phyloP scores from a whole-genome alignment of 2,888 invertebrate genomes.

The Axea sp. region DNA sequence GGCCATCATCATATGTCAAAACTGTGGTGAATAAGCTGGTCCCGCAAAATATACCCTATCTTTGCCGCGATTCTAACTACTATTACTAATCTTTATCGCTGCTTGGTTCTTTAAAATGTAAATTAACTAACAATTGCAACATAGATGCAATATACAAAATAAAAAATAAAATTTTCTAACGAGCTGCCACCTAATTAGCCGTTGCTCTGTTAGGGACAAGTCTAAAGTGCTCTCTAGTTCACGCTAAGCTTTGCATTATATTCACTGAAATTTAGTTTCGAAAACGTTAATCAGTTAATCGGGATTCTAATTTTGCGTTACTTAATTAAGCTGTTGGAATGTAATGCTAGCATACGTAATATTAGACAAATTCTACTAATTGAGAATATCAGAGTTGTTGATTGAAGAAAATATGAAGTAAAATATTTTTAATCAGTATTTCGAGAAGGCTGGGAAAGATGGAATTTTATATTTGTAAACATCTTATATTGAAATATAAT shows the following conservation, averaged over 20 bases:
- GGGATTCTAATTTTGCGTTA: constrained; percentile 12
- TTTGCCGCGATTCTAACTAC: constrained; percentile 67
- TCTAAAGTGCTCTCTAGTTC: constrained; percentile 38
- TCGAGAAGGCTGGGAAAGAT: no score
- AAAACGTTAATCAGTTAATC: constrained; percentile 28
- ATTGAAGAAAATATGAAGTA: no score
- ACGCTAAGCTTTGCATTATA: constrained; percentile 1
- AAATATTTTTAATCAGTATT: no score
- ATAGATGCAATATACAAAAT: constrained; percentile 18
- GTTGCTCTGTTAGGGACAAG: constrained; percentile 1
- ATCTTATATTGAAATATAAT: no score
- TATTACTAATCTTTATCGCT: constrained; percentile 29
- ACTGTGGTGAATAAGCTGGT: constrained; percentile 94
- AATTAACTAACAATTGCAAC: no score
- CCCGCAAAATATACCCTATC: constrained; percentile 80
- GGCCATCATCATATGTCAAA: constrained; percentile 99
- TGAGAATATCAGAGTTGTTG: background rate
- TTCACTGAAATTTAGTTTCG: background rate
- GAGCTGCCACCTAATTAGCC: constrained; percentile 1
- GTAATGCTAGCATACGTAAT: constrained; percentile 11
- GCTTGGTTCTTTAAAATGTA: constrained; percentile 8
- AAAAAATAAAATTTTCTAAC: constrained; percentile 29
- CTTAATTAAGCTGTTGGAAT: constrained; percentile 7
- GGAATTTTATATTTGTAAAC: no score
- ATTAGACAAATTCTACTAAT: constrained; percentile 19